Base-by-base conservation (phyloP, 2,113 vertebrate species). In the Bambusicola thoracicus region DNA sequence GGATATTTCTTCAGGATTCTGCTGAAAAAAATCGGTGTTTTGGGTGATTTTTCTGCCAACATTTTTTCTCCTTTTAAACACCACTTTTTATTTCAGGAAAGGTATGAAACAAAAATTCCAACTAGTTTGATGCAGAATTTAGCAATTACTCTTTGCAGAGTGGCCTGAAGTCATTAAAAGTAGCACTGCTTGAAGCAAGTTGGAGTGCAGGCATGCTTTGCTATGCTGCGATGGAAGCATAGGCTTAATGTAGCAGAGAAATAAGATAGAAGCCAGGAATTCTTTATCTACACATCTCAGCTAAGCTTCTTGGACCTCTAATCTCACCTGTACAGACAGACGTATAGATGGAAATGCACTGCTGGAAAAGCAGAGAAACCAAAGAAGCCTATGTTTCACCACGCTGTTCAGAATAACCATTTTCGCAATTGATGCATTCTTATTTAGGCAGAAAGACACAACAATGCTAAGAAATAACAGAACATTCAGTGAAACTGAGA, bases 401-500 rank as follows among this genome's bases (percentile, higher is more conserved):
- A 43, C 16, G 61, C 61, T 55, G 44, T 67, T 48, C 24, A 72
- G 38, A 81, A 44, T 56, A 72, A 55, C 14, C 9, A 15, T 78
- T 51, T 65, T 32, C 59, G 51, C 55, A 53, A 56, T n/a, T 55
- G 78, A 65, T 11, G 20, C 36, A 13, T 75, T 69, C 24, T 62
- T 85, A 68, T 87, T 88, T 66, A 58, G 44, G 36, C 21, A 73
- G 70, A 72, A 30, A 84, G 41, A 87, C 91, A 72, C n/a, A n/a
- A 32, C 87, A 29, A 27, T 40, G 18, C 91, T 84, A 58, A 65
- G 61, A 86, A 94, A 92, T 73, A 93, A 89, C 87, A 29, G 44
- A 92, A 87, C 19, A 90, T 61, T 62, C 30, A 8, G 43, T 32
- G 24, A 77, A 94, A 86, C 8, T 13, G 66, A 69, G 69, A 92